Conservation (phyloP, 2,113 vertebrate genomes). For the Okapia johnstoni region DNA sequence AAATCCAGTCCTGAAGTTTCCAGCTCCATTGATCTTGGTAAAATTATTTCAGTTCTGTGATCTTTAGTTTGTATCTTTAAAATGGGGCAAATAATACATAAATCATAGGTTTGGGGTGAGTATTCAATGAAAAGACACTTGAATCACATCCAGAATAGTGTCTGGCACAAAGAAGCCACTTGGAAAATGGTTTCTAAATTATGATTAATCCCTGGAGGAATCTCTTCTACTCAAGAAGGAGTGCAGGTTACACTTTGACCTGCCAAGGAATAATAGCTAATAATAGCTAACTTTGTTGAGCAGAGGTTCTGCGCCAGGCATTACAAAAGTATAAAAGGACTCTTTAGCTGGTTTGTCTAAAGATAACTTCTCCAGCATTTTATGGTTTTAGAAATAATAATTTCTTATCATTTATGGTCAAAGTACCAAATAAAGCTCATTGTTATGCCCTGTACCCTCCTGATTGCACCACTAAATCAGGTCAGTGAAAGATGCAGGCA, state of each 20-base stretch:
- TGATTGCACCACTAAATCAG: neutral
- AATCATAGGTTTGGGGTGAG: neutral
- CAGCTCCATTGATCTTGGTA: neutral
- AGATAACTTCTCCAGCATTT: neutral
- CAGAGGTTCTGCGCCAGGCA: neutral
- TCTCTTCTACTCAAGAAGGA: neutral
- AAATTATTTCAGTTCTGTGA: neutral
- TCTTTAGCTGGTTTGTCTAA: neutral
- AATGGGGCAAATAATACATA: neutral
- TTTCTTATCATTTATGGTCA: neutral
- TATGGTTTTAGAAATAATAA: constrained; percentile 28
- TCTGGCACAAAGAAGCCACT: neutral
- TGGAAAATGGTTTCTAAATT: neutral
- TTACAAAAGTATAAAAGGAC: neutral
- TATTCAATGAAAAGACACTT: neutral
- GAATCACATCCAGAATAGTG: neutral
- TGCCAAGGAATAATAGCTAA: neutral
- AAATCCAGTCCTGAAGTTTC: neutral
- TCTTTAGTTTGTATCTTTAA: neutral
- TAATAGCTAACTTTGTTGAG: neutral
- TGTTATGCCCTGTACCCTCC: neutral
- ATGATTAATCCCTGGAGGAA: constrained; percentile 1
- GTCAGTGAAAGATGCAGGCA: neutral
- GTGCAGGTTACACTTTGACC: neutral
- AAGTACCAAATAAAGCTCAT: neutral